Percentiles rank a stretch among this genome's conserved stretches.
Evolutionary conservation across 2,888 invertebrate genomes (phyloP).

Genomic region (Parnassius glacialis): DNA sequence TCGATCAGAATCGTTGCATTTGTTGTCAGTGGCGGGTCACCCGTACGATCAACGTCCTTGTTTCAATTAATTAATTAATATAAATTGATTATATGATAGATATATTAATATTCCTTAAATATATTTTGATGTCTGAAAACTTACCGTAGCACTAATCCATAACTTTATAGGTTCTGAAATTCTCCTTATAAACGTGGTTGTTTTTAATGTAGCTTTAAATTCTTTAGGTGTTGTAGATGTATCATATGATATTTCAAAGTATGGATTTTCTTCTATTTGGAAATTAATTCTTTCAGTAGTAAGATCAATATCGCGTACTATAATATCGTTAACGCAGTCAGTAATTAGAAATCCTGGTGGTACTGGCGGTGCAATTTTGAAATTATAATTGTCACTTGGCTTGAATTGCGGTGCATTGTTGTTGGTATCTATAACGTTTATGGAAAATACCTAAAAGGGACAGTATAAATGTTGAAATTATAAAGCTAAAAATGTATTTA

Average conservation of each 20-base stretch:
- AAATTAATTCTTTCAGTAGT: constrained; percentile 67
- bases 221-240: constrained; percentile 49
- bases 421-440: constrained; percentile 72
- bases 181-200: constrained; percentile 57
- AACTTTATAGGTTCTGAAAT: constrained; percentile 55
- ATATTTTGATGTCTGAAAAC: constrained; percentile 26
- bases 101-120: background rate
- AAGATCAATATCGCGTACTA: constrained; percentile 76
- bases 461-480: background rate
- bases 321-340: constrained; percentile 60
- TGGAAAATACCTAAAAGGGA: constrained; percentile 54
- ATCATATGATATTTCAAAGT: constrained; percentile 60
- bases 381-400: constrained; percentile 49
- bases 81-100: no score
- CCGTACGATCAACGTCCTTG: constrained; percentile 64
- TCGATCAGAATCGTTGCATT: constrained; percentile 53
- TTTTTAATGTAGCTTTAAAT: constrained; percentile 55
- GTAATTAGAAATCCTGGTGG: constrained; percentile 67
- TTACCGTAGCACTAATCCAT: constrained; percentile 65
- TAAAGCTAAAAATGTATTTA: no score
- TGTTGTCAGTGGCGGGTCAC: constrained; percentile 45
- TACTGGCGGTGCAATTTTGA: constrained; percentile 69
- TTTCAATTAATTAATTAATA: background rate
- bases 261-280: constrained; percentile 54
- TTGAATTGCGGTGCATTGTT: constrained; percentile 68